Conservation (phyloP, 1,140 invertebrate genomes). For the Acromyrmex heyeri region DNA sequence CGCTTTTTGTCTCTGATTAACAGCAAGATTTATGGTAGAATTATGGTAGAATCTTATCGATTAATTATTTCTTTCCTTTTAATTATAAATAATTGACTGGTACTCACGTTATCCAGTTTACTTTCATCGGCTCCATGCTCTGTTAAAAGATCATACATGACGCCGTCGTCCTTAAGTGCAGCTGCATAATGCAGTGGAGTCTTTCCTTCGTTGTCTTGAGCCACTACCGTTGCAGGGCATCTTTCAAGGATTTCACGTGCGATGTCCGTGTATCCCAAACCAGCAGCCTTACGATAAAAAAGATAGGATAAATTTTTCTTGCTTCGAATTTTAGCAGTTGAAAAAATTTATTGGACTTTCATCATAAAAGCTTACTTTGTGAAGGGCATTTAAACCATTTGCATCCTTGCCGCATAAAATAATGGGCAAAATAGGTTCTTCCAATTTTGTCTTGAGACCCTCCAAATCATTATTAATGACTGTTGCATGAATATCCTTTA, state of each 20-base stretch:
- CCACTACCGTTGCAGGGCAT: slow-evolving; percentile 90
- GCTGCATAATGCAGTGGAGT: slow-evolving; percentile 97
- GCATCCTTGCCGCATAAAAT: slow-evolving; percentile 92
- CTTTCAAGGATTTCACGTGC: slow-evolving; percentile 91
- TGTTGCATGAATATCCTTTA: slow-evolving; percentile 93
- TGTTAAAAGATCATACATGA: slow-evolving; percentile 91
- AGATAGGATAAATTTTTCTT: neutral
- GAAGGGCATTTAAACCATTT: slow-evolving; percentile 93
- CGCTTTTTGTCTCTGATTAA: slow-evolving; percentile 92
- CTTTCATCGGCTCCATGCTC: slow-evolving; percentile 92
- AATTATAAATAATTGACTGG: neutral
- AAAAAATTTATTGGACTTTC: neutral
- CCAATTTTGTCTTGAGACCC: slow-evolving; percentile 89
- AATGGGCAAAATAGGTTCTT: slow-evolving; percentile 90
- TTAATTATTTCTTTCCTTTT: neutral
- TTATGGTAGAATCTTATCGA: neutral
- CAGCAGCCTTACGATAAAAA: slow-evolving; percentile 89
- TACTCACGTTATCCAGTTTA: slow-evolving; percentile 93
- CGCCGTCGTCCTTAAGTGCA: slow-evolving; percentile 90
- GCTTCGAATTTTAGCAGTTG: neutral
- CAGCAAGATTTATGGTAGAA: neutral
- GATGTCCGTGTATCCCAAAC: slow-evolving; percentile 91
- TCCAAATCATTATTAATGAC: slow-evolving; percentile 92
- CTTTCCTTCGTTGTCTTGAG: slow-evolving; percentile 93
- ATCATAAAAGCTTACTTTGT: slow-evolving; percentile 88